A percentile compares a stretch with the other conserved stretches of the same genome.
phyloP scores from a whole-genome alignment of 2,797 vertebrate genomes.

The Gobionotothen gibberifrons region DNA sequence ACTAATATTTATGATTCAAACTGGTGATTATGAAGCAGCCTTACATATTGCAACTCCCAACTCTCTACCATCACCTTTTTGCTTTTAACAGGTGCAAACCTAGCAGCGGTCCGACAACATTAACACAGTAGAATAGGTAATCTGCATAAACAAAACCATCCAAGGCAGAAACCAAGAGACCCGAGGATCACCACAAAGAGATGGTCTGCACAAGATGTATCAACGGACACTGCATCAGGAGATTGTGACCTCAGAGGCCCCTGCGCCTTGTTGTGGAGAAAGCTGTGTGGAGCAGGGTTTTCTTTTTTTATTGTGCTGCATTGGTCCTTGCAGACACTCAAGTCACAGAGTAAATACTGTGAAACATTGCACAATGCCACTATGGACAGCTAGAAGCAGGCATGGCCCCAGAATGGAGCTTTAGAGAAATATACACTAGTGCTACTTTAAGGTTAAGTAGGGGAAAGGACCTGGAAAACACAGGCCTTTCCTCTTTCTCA shows the following conservation, averaged over 20 bases:
- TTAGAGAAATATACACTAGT: slow-evolving; percentile 38
- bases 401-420: slow-evolving; percentile 48
- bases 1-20: slow-evolving; percentile 44
- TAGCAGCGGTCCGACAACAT: slow-evolving; percentile 45
- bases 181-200: slow-evolving; percentile 20
- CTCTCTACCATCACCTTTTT: slow-evolving; percentile 36
- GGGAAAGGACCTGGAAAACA: slow-evolving; percentile 16
- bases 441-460: slow-evolving; percentile 53
- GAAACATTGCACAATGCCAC: slow-evolving; percentile 81
- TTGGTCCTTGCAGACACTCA: slow-evolving; percentile 81
- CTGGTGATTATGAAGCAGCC: slow-evolving; percentile 53
- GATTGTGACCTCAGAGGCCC: slow-evolving; percentile 27
- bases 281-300: slow-evolving; percentile 24
- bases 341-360: slow-evolving; percentile 85
- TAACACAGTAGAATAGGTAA: slow-evolving; percentile 38
- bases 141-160: slow-evolving; percentile 33
- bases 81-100: slow-evolving; percentile 44
- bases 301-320: slow-evolving; percentile 37
- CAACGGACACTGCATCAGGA: slow-evolving; percentile 41
- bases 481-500: slow-evolving; percentile 33
- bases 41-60: slow-evolving; percentile 65
- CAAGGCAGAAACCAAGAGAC: slow-evolving; percentile 39
- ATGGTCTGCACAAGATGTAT: slow-evolving; percentile 26
- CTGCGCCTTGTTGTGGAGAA: slow-evolving; percentile 24
- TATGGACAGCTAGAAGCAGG: slow-evolving; percentile 77